phyloP scores from a whole-genome alignment of 2,888 invertebrate species.

The Fragum fragum region DNA sequence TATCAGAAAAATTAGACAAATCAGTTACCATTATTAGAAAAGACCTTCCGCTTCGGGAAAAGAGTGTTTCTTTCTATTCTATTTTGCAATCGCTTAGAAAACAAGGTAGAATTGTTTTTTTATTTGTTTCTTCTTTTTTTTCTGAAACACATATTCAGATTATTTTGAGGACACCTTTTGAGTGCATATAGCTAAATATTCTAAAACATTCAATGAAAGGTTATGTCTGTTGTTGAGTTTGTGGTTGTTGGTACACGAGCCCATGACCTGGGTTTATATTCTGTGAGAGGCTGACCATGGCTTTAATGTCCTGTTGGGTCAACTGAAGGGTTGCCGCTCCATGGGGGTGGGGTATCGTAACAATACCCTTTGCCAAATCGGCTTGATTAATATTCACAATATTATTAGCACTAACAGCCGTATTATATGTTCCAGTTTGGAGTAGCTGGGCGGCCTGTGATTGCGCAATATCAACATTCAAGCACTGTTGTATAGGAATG shows the following conservation, averaged over 20 bases:
- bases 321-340: constrained; percentile 39
- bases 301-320: constrained; percentile 55
- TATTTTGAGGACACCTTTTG: too few species aligned
- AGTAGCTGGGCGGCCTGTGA: constrained; percentile 43
- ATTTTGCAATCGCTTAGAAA: too few species aligned
- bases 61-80: too few species aligned
- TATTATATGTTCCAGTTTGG: constrained; percentile 41
- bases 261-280: constrained; percentile 47
- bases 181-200: too few species aligned
- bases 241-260: constrained; percentile 58
- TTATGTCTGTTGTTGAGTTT: constrained; percentile 14
- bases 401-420: constrained; percentile 39
- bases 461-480: constrained; percentile 59
- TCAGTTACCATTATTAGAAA: too few species aligned
- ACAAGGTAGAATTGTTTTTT: too few species aligned
- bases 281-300: constrained; percentile 48
- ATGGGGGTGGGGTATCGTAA: constrained; percentile 52
- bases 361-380: constrained; percentile 55
- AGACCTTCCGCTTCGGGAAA: too few species aligned
- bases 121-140: too few species aligned
- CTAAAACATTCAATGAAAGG: too few species aligned
- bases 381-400: constrained; percentile 59
- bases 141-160: too few species aligned
- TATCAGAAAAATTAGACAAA: too few species aligned
- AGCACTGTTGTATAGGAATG: constrained; percentile 58